A percentile compares a stretch with the other conserved stretches of the same genome.
phyloP scores from a whole-genome alignment of 35 echinoderm and acorn worm species.

The Chiridota heheva region DNA sequence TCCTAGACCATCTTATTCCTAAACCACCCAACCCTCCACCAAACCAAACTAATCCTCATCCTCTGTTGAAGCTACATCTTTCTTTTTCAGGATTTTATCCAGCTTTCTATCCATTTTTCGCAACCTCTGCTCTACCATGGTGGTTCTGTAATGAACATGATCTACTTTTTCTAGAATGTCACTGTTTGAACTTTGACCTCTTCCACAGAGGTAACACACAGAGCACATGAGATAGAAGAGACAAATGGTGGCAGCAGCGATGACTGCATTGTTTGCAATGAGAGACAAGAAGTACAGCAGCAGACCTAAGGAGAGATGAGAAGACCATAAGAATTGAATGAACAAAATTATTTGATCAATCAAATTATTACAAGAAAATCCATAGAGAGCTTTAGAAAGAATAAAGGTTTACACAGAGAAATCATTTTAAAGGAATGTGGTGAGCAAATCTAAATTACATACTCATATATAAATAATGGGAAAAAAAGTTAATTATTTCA shows the following conservation, averaged over 20 bases:
- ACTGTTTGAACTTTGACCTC: background rate
- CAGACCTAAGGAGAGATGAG: constrained; percentile 28
- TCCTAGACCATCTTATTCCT: no score
- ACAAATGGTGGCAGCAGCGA: constrained; percentile 24
- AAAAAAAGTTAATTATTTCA: no score
- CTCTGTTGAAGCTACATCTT: background rate
- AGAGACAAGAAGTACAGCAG: constrained; percentile 52
- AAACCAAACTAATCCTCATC: constrained; percentile 39
- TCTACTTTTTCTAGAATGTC: constrained; percentile 36
- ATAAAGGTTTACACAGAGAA: no score
- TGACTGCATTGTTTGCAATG: constrained; percentile 42
- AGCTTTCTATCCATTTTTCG: constrained; percentile 36
- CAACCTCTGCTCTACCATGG: constrained; percentile 1
- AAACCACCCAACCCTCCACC: background rate
- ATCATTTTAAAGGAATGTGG: no score
- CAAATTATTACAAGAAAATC: background rate
- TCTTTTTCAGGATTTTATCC: constrained; percentile 39
- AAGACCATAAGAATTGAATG: background rate
- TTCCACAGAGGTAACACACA: constrained; percentile 25
- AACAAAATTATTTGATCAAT: background rate
- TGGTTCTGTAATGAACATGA: constrained; percentile 6
- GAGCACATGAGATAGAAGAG: constrained; percentile 43
- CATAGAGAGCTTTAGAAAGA: background rate
- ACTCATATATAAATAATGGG: no score
- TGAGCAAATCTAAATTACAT: no score